Base-by-base conservation (phyloP, 2,797 vertebrate genomes). In the Garrulus glandarius region DNA sequence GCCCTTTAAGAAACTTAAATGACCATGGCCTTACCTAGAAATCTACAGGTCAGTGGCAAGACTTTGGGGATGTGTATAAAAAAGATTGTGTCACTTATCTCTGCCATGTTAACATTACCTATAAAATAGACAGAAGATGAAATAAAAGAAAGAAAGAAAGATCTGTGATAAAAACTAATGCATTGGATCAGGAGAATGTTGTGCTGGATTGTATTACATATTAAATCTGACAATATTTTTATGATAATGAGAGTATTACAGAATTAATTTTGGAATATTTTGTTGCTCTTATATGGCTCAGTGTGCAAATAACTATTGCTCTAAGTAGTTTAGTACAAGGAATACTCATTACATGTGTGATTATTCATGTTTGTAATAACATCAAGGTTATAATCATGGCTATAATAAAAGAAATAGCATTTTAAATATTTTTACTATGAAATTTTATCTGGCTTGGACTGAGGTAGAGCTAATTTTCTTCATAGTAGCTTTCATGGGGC, bases 181-280 rank as follows among this genome's bases (percentile, higher is more conserved):
- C 8, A 49, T 36, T 70, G n/a, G 34, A 24, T 49, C 41, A 81
- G 34, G 75, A 56, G 21, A 92, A 64, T 53, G 11, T 36, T 67
- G 29, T 59, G 32, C 26, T 79, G 8, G 39, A 84, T 79, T 75
- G 21, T 30, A 70, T 89, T 80, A 30, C 1, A 1, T 46, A 53
- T 85, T 87, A 83, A 67, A 93, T 85, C 56, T 67, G 49, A 55
- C 44, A 85, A 39, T 2, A 63, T 56, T 83, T 88, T 94, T 50
- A 74, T 1, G 1, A 15, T 47, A 30, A 30, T 30, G 24, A 69
- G 37, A 61, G 5, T 55, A n/a, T 67, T 87, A 56, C 6, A 59
- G 79, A n/a, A 67, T 37, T 94, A 79, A 68, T 60, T 91, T 67
- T 83, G 10, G 11, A 90, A 50, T 59, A 72, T 37, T 91, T 80